These are phyloP conservation scores for Neosalanx taihuensis DNA, from an alignment of 2,797 vertebrate genomes.

Conservation along the genomic window DNA sequence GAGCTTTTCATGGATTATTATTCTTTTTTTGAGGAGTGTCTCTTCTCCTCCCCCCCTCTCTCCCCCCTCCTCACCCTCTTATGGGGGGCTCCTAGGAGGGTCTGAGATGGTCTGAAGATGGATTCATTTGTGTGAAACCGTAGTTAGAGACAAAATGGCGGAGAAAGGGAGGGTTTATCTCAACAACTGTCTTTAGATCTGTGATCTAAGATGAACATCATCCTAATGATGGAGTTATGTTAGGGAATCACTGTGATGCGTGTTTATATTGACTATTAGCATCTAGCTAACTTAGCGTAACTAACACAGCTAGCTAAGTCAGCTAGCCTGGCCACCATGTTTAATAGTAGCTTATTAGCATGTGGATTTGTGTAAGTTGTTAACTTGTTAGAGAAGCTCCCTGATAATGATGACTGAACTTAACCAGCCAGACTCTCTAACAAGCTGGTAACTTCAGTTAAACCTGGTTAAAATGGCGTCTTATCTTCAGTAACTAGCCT, in stretches of 20 bases:
- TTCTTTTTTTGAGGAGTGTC: slow-evolving; percentile 26
- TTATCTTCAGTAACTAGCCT: no score
- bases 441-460: no score
- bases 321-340: not conserved
- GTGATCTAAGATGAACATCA: not conserved
- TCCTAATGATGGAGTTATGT: not conserved
- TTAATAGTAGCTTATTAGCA: no score
- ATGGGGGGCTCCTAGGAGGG: slow-evolving; percentile 49
- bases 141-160: slow-evolving; percentile 66
- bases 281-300: not conserved
- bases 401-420: no score
- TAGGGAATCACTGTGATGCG: not conserved
- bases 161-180: slow-evolving; percentile 23
- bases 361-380: no score
- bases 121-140: slow-evolving; percentile 41
- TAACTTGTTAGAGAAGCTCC: no score
- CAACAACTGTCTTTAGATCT: not conserved
- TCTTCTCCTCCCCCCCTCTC: not conserved
- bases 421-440: no score
- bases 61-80: slow-evolving; percentile 36
- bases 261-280: not conserved
- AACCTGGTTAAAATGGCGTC: no score
- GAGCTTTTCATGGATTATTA: slow-evolving; percentile 42
- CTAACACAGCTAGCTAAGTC: not conserved
- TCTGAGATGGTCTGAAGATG: slow-evolving; percentile 54